These are phyloP conservation scores for Escarpia spicata DNA, from an alignment of 2,888 invertebrate genomes.

Conservation along the genomic window DNA sequence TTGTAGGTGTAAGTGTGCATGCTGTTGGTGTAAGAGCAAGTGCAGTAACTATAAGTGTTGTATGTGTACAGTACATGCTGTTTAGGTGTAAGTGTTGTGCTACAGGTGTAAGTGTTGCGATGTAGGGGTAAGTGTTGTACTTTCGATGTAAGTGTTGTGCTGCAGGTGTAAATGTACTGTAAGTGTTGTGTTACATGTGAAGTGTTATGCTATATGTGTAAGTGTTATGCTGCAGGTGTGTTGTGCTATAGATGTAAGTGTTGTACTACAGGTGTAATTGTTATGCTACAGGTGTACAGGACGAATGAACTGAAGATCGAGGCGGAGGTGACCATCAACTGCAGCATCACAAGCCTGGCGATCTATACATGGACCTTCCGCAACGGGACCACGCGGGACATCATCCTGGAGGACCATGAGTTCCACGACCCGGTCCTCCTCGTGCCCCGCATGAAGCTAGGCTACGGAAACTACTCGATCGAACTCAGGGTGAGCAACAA, in stretches of 20 bases:
- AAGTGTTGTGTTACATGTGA: no score
- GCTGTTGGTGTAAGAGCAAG: no score
- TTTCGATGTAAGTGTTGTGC: no score
- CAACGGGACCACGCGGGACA: slow-evolving; percentile 28
- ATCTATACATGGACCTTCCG: slow-evolving; percentile 51
- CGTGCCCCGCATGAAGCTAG: slow-evolving; percentile 49
- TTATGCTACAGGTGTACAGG: slow-evolving; percentile 35
- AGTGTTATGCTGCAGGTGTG: slow-evolving; percentile 33
- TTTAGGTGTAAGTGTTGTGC: neutral
- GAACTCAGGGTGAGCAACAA: slow-evolving; percentile 49
- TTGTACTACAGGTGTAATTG: neutral
- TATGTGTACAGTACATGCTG: slow-evolving; percentile 30
- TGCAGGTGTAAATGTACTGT: no score
- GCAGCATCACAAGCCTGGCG: slow-evolving; percentile 47
- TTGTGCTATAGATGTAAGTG: neutral
- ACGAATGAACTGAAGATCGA: slow-evolving; percentile 49
- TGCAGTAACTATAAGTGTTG: neutral
- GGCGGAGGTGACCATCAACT: slow-evolving; percentile 51
- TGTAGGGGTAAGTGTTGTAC: slow-evolving; percentile 32
- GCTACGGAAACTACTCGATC: slow-evolving; percentile 52
- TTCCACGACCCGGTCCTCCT: slow-evolving; percentile 47
- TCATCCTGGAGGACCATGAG: slow-evolving; percentile 24
- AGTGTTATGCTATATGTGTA: no score
- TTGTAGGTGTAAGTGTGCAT: no score
- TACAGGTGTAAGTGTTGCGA: neutral